A percentile compares a stretch with the other conserved stretches of the same genome.
These are phyloP conservation scores for Mnemiopsis leidyi DNA, from an alignment of 37 sponge, comb jelly and placozoan species.

Conservation along the genomic window DNA sequence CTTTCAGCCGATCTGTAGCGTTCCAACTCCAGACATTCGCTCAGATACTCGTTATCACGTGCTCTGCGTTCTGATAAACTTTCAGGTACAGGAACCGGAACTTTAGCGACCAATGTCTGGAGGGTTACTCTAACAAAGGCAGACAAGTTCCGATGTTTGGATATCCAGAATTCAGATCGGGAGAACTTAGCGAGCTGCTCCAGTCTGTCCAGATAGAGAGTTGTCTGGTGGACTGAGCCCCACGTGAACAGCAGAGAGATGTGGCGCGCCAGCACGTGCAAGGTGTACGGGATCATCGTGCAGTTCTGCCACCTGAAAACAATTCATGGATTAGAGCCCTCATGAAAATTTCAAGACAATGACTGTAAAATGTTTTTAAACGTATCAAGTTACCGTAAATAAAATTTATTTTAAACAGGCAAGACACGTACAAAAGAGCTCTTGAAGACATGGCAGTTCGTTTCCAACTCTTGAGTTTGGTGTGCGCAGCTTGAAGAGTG, in stretches of 20 bases:
- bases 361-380: too few species aligned
- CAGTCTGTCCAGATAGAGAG: constrained; percentile 12
- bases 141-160: constrained; percentile 1
- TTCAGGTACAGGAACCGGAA: background rate
- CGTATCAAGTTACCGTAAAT: too few species aligned
- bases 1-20: constrained; percentile 20
- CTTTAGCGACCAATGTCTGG: background rate
- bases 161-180: constrained; percentile 22
- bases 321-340: too few species aligned
- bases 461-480: constrained; percentile 52
- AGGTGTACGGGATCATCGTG: constrained; percentile 6
- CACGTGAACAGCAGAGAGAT: constrained; percentile 40
- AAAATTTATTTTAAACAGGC: too few species aligned
- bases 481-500: constrained; percentile 28
- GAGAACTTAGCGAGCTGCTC: constrained; percentile 48
- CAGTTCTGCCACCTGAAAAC: constrained; percentile 53
- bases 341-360: too few species aligned
- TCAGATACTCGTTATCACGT: background rate
- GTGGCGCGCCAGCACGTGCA: constrained; percentile 50
- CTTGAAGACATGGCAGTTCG: constrained; percentile 11
- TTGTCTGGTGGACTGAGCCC: constrained; percentile 11
- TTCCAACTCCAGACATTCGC: background rate
- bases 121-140: constrained; percentile 3
- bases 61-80: background rate
- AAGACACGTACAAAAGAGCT: background rate